These are phyloP conservation scores for Lophotriccus pileatus DNA, from an alignment of 2,797 vertebrate species.

Conservation along the genomic window DNA sequence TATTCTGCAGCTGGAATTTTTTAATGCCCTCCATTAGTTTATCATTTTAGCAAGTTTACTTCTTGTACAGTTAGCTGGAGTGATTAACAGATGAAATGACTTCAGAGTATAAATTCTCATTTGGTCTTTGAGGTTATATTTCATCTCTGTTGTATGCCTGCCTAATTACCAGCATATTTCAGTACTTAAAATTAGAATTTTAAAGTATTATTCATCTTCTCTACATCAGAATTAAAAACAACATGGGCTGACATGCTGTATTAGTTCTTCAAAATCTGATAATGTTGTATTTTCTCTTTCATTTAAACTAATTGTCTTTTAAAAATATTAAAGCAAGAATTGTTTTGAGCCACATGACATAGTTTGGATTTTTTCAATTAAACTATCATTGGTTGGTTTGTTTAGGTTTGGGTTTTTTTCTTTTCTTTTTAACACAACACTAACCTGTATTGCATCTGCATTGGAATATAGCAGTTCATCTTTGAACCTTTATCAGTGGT, in stretches of 20 bases:
- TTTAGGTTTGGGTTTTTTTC: background rate
- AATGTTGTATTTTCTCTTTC: background rate
- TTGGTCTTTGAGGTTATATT: background rate
- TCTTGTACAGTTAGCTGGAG: background rate
- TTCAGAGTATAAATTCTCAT: conserved; percentile 13
- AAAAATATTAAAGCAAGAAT: background rate
- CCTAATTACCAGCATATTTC: conserved; percentile 8
- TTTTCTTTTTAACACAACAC: background rate
- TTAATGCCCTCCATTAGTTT: background rate
- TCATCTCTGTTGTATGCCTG: conserved; percentile 36
- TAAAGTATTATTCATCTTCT: background rate
- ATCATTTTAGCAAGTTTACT: background rate
- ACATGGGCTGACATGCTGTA: background rate
- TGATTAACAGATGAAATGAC: conserved; percentile 13
- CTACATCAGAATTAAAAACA: background rate
- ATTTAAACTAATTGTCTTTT: background rate
- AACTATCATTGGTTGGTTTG: accelerated
- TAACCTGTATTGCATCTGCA: background rate
- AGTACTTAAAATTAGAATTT: conserved; percentile 1
- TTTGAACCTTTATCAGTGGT: background rate
- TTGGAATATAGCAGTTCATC: background rate
- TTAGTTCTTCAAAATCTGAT: background rate
- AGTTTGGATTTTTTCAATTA: background rate
- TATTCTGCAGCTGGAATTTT: background rate
- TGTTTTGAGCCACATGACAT: background rate